Base-by-base conservation (phyloP, 2,113 vertebrate species). In the Albula glossodonta region DNA sequence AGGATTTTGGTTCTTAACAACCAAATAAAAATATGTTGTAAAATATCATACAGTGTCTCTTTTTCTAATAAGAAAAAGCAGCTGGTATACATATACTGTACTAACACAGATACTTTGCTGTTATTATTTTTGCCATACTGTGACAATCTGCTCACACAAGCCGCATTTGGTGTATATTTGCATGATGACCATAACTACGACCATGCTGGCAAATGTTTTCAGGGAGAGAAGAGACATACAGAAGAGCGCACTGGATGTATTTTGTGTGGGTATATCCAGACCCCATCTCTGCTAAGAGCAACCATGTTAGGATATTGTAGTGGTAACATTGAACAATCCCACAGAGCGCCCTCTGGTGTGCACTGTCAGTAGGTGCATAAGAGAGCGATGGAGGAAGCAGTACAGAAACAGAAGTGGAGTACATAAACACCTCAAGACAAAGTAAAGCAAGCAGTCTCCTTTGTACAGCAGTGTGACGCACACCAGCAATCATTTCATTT, bases 291-390 rank as follows among this genome's bases (percentile, higher is more conserved):
- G 31, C 31, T 41, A 41, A 41, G 31, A 41, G 31, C 31, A 60
- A 11, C 56, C 56, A 60, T 12, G 56, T 60, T 13, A 12, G 56
- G 56, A 66, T 19, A 9, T 22, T 3, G 15, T 19, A 19, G 60
- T 19, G 60, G 60, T 66, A 2, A 22, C 7, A 66, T 22, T 15
- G 60, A 19, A 5, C 60, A 66, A 66, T 4, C 60, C 17, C 49
- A 17, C 15, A 22, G 80, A 81, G 80, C 49, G 50, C 80, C 80
- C 80, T 51, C 80, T 81, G 80, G 80, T 81, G 80, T 22, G 22
- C 22, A 51, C 49, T 51, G 50, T n/a, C 49, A 81, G 49, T 51
- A 5, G 17, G 60, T 66, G 60, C 60, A 22, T 13, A 3, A 22
- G 60, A 66, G 60, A 66, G 17, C 3, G 17, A 3, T 19, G 3